Conservation (phyloP, 2,113 vertebrate species). For the Ictalurus punctatus region DNA sequence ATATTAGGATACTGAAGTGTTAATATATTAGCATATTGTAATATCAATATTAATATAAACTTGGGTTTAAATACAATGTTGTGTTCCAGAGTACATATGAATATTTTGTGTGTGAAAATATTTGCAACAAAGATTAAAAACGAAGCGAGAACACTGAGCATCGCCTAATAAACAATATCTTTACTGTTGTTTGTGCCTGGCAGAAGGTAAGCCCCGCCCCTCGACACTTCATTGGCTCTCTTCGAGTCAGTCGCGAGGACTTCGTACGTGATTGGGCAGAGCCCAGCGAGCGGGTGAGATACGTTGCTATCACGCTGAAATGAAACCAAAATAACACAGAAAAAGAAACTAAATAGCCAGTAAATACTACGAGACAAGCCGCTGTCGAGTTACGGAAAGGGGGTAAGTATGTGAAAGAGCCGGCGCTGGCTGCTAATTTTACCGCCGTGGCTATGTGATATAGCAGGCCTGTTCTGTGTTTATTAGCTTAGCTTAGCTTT, state of each 20-base stretch:
- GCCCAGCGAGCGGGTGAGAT: neutral
- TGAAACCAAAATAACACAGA: conserved; percentile 49
- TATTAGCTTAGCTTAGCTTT: conserved; percentile 17
- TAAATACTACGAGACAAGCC: neutral
- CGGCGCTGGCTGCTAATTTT: neutral
- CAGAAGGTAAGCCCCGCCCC: neutral
- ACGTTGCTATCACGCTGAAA: conserved; percentile 22
- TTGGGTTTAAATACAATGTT: neutral
- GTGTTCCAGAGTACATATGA: neutral
- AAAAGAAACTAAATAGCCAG: conserved; percentile 14
- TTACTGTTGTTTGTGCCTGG: neutral
- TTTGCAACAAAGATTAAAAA: neutral
- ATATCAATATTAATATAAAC: neutral
- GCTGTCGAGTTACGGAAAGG: too few species aligned
- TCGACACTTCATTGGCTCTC: neutral
- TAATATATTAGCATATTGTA: neutral
- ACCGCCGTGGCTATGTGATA: neutral
- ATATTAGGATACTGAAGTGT: neutral
- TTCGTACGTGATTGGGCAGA: conserved; percentile 33
- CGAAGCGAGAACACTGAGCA: neutral
- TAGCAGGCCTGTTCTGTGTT: conserved; percentile 19
- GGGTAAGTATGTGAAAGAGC: neutral
- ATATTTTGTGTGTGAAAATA: neutral
- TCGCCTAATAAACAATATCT: neutral
- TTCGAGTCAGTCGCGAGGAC: neutral